Evolutionary conservation across 2,113 vertebrate genomes (phyloP).

Genomic region (Takifugu bimaculatus): DNA sequence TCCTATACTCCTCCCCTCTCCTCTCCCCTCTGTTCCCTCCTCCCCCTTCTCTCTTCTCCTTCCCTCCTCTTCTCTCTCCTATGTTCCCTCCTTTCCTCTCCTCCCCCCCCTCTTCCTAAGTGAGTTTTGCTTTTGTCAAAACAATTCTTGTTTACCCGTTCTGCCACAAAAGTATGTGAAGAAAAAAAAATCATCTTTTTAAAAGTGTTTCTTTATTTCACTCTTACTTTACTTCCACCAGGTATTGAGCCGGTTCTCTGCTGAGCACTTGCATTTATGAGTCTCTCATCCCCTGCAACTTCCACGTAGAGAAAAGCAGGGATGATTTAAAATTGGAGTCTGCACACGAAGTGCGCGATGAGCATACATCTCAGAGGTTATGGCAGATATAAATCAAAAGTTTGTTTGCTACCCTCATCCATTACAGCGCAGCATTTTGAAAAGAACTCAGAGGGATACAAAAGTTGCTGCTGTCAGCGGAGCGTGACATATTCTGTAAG

Average conservation of each 20-base stretch:
- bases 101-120: too few species aligned
- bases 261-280: constrained; percentile 45
- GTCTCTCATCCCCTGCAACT: constrained; percentile 31
- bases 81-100: too few species aligned
- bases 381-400: constrained; percentile 55
- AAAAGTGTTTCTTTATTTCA: constrained; percentile 17
- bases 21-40: too few species aligned
- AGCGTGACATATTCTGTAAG: constrained; percentile 16
- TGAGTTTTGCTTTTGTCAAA: too few species aligned
- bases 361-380: constrained; percentile 52
- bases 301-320: constrained; percentile 21
- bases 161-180: too few species aligned
- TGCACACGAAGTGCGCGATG: constrained; percentile 36
- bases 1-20: too few species aligned
- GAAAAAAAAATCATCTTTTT: too few species aligned
- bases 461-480: constrained; percentile 4
- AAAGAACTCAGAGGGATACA: constrained; percentile 6
- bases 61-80: too few species aligned
- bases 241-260: constrained; percentile 49
- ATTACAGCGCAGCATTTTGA: neutral
- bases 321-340: constrained; percentile 49
- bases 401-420: constrained; percentile 40
- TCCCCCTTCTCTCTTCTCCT: too few species aligned
- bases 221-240: constrained; percentile 14
- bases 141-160: too few species aligned